Evolutionary conservation across 2,888 invertebrate genomes (phyloP), one percentile per base, ranked within the genome.

Genomic region (Ptychoptera contaminata): DNA sequence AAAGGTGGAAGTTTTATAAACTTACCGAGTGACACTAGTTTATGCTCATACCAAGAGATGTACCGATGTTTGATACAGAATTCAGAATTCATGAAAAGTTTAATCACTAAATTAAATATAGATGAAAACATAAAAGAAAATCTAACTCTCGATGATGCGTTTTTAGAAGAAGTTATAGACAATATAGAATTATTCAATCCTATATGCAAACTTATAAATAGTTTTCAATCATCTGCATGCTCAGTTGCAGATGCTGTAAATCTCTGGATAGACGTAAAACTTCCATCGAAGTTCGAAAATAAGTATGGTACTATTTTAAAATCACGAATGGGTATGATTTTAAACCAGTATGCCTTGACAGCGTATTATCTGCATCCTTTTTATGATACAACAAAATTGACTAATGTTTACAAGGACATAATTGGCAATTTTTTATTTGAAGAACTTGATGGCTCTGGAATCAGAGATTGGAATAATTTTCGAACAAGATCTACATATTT

Each of bases 181-280:
- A 45, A 43, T 35, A 40, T 47, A 9, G 8, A 36, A 39, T 16
- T 42, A 14, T 42, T 47, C 5, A 36, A 45, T n/a, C 45, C 45
- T 10, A 43, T 47, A 14, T 45, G 43, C 39, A 14, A 16, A 38
- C 23, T 45, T 35, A 38, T 44, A 41, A 43, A 42, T 37, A 31
- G 11, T 31, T 41, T 37, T 32, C 44, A 43, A 34, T 32, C 39
- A 32, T 16, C 43, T 32, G 37, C 40, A 35, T 32, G 34, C 32
- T 44, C 35, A 16, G 37, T 44, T 37, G 50, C 47, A 23, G 46
- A 47, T 45, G 46, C 47, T 7, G 48, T 44, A 11, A 42, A 48
- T 31, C 34, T 42, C 16, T 50, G 50, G 48, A 16, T 48, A 41
- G 38, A 29, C 36, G 11, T 48, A 14, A 41, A 46, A 32, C 37